Evolutionary conservation across 1,140 invertebrate species (phyloP).

Genomic region (Drosophila biarmipes): DNA sequence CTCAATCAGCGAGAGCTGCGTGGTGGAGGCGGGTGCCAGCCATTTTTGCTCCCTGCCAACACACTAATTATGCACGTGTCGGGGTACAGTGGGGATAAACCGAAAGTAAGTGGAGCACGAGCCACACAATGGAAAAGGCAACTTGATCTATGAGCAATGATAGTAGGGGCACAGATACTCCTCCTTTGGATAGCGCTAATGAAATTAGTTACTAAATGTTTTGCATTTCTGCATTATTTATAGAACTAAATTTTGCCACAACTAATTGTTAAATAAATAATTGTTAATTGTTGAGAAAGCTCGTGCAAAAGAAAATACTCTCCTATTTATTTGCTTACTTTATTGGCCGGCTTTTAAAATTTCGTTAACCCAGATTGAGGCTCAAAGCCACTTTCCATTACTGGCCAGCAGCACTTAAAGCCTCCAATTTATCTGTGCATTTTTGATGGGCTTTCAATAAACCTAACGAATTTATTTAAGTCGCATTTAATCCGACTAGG

Average conservation of each 20-base stretch:
- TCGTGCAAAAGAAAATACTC: neutral
- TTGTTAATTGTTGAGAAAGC: neutral
- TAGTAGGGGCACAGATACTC: neutral
- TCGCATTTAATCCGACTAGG: conserved; percentile 6
- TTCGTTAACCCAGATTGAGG: neutral
- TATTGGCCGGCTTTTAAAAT: neutral
- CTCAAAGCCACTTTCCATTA: neutral
- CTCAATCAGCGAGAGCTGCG: conserved; percentile 66
- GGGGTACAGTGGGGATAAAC: conserved; percentile 29
- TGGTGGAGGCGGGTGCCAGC: conserved; percentile 25
- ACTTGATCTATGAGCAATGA: neutral
- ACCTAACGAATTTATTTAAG: conserved; percentile 2
- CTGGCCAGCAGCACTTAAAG: neutral
- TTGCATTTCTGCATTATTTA: neutral
- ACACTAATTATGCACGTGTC: conserved; percentile 74
- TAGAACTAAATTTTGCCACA: neutral
- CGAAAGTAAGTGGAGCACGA: conserved; percentile 15
- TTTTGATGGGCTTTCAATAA: conserved; percentile 4
- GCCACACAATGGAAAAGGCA: neutral
- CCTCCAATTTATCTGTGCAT: neutral
- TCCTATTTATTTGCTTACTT: conserved; percentile 1
- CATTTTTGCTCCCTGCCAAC: conserved; percentile 51
- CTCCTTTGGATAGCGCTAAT: neutral
- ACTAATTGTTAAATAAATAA: neutral
- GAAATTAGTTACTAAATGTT: neutral